Evolutionary conservation across 2,888 invertebrate species (phyloP).

Genomic region (Hypena proboscidalis): DNA sequence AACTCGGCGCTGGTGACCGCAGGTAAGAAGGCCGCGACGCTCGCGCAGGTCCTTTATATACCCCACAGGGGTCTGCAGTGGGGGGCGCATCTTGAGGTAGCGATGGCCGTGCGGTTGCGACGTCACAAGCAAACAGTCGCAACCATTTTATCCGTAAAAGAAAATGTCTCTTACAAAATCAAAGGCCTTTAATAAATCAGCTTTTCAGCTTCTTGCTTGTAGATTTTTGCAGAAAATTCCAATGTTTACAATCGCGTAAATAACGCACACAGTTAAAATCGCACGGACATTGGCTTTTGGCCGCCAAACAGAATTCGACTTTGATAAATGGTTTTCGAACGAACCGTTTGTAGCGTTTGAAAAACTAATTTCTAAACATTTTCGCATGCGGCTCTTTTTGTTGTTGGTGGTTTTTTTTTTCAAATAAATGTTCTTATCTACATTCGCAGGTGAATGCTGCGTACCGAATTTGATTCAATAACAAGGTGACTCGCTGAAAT

Average conservation of each 20-base stretch:
- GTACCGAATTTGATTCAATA: not conserved
- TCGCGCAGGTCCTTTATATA: no score
- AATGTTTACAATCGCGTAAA: not conserved
- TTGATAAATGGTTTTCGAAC: constrained; percentile 23
- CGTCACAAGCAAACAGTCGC: no score
- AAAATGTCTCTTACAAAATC: no score
- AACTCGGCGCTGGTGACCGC: no score
- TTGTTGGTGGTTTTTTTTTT: not conserved
- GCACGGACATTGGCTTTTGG: constrained; percentile 9
- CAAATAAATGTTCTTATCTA: not conserved
- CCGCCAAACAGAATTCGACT: constrained; percentile 14
- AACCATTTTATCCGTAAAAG: no score
- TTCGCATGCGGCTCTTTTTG: not conserved
- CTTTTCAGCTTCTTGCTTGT: no score
- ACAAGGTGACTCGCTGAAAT: not conserved
- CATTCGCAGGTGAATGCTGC: not conserved
- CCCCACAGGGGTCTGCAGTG: no score
- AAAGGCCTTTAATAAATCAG: not conserved
- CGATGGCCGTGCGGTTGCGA: no score
- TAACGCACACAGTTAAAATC: constrained; percentile 7
- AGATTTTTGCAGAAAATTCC: not conserved
- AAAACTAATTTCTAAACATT: not conserved
- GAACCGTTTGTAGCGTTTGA: not conserved
- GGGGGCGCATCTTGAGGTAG: no score
- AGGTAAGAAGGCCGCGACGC: no score